phyloP scores from a whole-genome alignment of 35 echinoderm and acorn worm species.

The Heliocidaris tuberculata region DNA sequence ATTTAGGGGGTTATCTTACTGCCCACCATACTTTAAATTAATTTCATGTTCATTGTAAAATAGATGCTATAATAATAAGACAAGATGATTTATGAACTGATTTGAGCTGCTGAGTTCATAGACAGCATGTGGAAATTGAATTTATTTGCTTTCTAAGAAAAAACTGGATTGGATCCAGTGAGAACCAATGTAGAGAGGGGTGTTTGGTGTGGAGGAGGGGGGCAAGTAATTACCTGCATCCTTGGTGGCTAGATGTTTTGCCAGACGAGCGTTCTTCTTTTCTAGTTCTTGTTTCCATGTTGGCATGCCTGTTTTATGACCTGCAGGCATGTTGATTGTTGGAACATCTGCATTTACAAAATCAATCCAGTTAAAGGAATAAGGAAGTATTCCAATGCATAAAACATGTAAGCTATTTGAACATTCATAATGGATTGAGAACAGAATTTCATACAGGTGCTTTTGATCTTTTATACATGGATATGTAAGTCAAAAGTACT shows the following conservation, averaged over 20 bases:
- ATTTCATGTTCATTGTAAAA: not conserved
- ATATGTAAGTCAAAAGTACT: too few species aligned
- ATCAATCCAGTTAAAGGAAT: not conserved
- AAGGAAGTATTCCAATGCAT: too few species aligned
- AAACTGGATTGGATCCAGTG: not conserved
- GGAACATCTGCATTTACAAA: constrained; percentile 18
- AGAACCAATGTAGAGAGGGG: not conserved
- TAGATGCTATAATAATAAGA: not conserved
- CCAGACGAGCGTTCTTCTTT: constrained; percentile 22
- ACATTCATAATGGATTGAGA: too few species aligned
- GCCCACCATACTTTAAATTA: too few species aligned
- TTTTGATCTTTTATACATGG: too few species aligned
- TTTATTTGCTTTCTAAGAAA: not conserved
- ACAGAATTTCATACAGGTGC: too few species aligned
- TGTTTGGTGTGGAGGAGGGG: not conserved
- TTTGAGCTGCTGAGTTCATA: not conserved
- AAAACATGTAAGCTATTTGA: too few species aligned
- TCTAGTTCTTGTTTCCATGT: constrained; percentile 43
- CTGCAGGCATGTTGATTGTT: not conserved
- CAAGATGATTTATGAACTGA: not conserved
- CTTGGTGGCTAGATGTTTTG: constrained; percentile 16
- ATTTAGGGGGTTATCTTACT: too few species aligned
- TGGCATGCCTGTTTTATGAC: constrained; percentile 12
- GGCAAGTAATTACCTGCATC: constrained; percentile 36
- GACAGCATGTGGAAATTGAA: not conserved